These are phyloP conservation scores for Alitta virens DNA, from an alignment of 2,888 invertebrate species.

Conservation along the genomic window DNA sequence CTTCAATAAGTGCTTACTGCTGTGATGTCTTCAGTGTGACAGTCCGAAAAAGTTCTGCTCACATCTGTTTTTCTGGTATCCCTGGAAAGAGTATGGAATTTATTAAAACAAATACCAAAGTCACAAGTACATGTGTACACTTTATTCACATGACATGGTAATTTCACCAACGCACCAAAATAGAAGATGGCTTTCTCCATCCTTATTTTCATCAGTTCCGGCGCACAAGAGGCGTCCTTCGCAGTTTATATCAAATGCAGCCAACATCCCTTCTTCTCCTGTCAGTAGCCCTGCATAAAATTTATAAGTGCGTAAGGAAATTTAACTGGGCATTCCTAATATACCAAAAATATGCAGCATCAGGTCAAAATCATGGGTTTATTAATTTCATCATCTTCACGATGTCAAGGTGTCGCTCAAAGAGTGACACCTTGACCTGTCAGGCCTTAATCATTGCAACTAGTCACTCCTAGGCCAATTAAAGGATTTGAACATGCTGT, in stretches of 20 bases:
- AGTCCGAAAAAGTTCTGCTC: slow-evolving; percentile 15
- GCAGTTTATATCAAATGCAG: slow-evolving; percentile 14
- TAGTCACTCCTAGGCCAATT: too few relatives aligned
- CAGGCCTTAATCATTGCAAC: too few relatives aligned
- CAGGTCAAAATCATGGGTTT: too few relatives aligned
- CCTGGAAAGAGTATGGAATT: slow-evolving; percentile 18
- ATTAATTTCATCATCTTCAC: too few relatives aligned
- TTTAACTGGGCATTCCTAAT: too few relatives aligned
- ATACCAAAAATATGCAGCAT: too few relatives aligned
- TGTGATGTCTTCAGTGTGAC: slow-evolving; percentile 21
- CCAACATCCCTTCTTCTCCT: slow-evolving; percentile 33
- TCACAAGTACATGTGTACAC: background rate
- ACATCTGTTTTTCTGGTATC: slow-evolving; percentile 2
- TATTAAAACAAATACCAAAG: too few relatives aligned
- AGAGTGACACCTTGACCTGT: too few relatives aligned
- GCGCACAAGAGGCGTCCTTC: slow-evolving; percentile 6
- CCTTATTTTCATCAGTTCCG: slow-evolving; percentile 12
- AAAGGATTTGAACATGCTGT: too few relatives aligned
- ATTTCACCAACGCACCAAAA: slow-evolving; percentile 10
- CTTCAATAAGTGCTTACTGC: slow-evolving; percentile 56
- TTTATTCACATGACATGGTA: background rate
- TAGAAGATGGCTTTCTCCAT: slow-evolving; percentile 8
- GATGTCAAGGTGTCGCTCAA: too few relatives aligned
- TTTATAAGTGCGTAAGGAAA: too few relatives aligned
- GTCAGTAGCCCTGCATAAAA: slow-evolving; percentile 3